Percentiles rank a stretch among this genome's conserved stretches.
phyloP scores from a whole-genome alignment of 64 coral and sea anemone genomes.

The Stichodactyla helianthus region DNA sequence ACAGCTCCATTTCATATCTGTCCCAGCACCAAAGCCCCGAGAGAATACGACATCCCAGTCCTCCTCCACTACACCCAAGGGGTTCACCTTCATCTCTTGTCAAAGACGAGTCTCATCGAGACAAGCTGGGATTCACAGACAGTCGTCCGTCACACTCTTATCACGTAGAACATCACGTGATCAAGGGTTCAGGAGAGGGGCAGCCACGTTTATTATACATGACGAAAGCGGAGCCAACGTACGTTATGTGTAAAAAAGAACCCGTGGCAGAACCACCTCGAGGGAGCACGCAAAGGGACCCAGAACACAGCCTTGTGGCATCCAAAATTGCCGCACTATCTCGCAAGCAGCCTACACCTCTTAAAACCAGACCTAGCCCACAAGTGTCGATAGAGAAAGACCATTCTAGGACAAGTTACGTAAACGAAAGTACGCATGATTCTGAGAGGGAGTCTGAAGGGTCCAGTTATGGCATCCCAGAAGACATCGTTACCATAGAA shows the following conservation, averaged over 20 bases:
- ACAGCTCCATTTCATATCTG: background rate
- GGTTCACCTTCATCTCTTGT: background rate
- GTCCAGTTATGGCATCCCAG: background rate
- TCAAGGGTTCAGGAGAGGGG: background rate
- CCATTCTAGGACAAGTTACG: background rate
- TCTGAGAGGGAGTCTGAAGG: conserved; percentile 21
- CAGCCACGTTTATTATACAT: background rate
- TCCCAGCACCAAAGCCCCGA: background rate
- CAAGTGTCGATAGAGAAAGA: background rate
- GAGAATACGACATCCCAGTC: background rate
- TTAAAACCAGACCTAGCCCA: background rate
- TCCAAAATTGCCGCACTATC: conserved; percentile 49
- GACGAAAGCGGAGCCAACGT: background rate
- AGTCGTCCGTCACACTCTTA: background rate
- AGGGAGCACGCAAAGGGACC: background rate
- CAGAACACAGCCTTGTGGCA: conserved; percentile 31
- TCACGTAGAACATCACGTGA: background rate
- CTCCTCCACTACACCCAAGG: background rate
- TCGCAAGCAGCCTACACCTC: background rate
- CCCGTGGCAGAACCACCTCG: background rate
- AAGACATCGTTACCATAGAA: conserved; percentile 30
- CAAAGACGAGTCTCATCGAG: background rate
- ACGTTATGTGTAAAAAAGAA: background rate
- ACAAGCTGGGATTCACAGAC: background rate
- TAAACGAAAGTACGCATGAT: conserved; percentile 1